phyloP scores from a whole-genome alignment of 1,140 invertebrate species.

The Pseudoatta argentina region DNA sequence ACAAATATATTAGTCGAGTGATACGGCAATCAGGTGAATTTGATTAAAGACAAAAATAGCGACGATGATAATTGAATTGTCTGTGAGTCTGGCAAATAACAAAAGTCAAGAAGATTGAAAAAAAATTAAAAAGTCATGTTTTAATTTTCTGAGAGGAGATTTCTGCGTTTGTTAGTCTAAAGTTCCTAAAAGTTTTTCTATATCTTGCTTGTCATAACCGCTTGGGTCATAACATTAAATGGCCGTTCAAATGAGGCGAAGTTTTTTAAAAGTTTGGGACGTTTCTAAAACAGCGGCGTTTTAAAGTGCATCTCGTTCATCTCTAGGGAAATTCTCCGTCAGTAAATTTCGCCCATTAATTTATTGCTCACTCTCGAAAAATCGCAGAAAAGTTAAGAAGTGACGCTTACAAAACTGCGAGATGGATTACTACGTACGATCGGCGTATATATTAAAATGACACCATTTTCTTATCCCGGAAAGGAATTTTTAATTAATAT shows the following conservation, averaged over 20 bases:
- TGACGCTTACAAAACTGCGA: neutral
- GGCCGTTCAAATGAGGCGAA: neutral
- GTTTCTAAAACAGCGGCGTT: neutral
- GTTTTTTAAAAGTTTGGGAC: neutral
- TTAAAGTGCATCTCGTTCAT: conserved; percentile 2
- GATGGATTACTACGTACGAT: neutral
- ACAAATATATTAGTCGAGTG: neutral
- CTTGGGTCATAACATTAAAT: neutral
- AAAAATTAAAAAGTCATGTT: neutral
- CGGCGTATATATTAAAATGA: neutral
- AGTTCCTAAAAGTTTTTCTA: conserved; percentile 5
- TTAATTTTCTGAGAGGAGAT: neutral
- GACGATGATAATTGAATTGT: neutral
- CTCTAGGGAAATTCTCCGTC: neutral
- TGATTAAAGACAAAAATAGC: neutral
- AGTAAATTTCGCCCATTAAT: conserved; percentile 18
- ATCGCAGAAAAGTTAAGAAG: conserved; percentile 1
- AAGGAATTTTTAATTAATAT: conserved; percentile 6
- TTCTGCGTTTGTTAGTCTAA: neutral
- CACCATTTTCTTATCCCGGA: neutral
- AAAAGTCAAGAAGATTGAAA: neutral
- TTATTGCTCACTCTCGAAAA: conserved; percentile 21
- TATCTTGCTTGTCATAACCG: conserved; percentile 17
- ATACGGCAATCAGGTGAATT: neutral
- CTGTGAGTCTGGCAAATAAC: neutral